Percentiles rank a stretch among this genome's conserved stretches.
Evolutionary conservation across 1,140 invertebrate species (phyloP).

Genomic region (Panulirus ornatus): DNA sequence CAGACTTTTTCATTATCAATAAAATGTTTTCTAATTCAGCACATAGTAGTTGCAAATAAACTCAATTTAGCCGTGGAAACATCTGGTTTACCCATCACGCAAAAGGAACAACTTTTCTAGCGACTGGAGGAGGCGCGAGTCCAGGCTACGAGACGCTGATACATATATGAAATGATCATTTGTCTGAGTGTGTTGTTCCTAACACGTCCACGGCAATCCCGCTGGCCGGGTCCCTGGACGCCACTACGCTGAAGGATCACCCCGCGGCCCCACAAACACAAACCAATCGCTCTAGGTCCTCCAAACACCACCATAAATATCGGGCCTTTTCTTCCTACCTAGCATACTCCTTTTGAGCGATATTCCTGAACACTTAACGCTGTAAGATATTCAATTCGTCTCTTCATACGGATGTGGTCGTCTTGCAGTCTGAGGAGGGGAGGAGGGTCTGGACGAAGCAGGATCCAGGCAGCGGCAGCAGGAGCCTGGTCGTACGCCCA

Average conservation of each 20-base stretch:
- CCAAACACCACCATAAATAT: conserved; percentile 48
- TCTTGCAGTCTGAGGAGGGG: not conserved
- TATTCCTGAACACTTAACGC: not conserved
- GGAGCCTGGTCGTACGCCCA: not conserved
- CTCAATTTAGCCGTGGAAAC: too few relatives aligned
- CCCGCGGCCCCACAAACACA: conserved; percentile 17
- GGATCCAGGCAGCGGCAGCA: not conserved
- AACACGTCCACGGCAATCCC: conserved; percentile 1
- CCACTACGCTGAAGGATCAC: conserved; percentile 37
- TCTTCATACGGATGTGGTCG: not conserved
- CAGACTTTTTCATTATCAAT: too few relatives aligned
- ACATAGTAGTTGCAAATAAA: too few relatives aligned
- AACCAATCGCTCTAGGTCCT: conserved; percentile 41
- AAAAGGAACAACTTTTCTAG: too few relatives aligned
- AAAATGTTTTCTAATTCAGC: too few relatives aligned
- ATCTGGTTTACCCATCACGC: too few relatives aligned
- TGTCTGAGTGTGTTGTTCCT: not conserved
- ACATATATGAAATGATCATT: conserved; percentile 8
- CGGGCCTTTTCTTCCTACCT: conserved; percentile 7
- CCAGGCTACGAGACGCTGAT: not conserved
- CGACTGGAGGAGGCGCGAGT: not conserved
- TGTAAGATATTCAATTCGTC: conserved; percentile 26
- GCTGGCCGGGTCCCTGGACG: not conserved
- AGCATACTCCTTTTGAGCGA: conserved; percentile 31
- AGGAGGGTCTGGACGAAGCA: not conserved